Percentiles rank a stretch among this genome's conserved stretches.
phyloP scores from a whole-genome alignment of 2,888 invertebrate genomes.

The Patella pellucida region DNA sequence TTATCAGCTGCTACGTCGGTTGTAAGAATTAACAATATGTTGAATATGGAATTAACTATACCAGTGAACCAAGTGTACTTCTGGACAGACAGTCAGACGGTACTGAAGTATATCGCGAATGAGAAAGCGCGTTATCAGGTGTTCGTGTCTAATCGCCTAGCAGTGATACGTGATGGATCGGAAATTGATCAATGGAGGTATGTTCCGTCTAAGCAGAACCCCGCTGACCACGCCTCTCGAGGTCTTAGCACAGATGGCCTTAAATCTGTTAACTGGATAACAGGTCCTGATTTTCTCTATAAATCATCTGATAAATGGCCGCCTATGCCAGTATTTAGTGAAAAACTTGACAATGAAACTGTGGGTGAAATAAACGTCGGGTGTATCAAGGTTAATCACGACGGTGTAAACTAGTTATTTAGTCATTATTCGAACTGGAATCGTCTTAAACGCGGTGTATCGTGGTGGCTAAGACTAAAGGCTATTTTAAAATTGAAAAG shows the following conservation, averaged over 20 bases:
- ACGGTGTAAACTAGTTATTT: background rate
- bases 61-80: conserved; percentile 25
- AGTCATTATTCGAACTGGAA: background rate
- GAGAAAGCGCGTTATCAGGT: conserved; percentile 40
- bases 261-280: conserved; percentile 27
- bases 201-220: conserved; percentile 36
- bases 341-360: background rate
- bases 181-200: conserved; percentile 40
- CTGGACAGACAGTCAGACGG: conserved; percentile 42
- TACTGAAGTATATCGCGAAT: conserved; percentile 44
- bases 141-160: conserved; percentile 48
- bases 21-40: conserved; percentile 31
- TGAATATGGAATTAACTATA: conserved; percentile 30
- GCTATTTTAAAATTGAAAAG: background rate
- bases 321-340: conserved; percentile 2
- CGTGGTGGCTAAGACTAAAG: background rate
- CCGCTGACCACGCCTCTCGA: conserved; percentile 46
- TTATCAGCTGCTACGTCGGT: conserved; percentile 37
- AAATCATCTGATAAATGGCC: background rate
- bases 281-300: conserved; percentile 24
- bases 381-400: background rate
- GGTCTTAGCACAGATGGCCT: conserved; percentile 21
- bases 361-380: background rate
- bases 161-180: conserved; percentile 36
- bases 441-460: background rate